Percentiles rank a stretch among this genome's conserved stretches.
These are phyloP conservation scores for Catharus minimus DNA, from an alignment of 2,113 vertebrate species.

Conservation along the genomic window DNA sequence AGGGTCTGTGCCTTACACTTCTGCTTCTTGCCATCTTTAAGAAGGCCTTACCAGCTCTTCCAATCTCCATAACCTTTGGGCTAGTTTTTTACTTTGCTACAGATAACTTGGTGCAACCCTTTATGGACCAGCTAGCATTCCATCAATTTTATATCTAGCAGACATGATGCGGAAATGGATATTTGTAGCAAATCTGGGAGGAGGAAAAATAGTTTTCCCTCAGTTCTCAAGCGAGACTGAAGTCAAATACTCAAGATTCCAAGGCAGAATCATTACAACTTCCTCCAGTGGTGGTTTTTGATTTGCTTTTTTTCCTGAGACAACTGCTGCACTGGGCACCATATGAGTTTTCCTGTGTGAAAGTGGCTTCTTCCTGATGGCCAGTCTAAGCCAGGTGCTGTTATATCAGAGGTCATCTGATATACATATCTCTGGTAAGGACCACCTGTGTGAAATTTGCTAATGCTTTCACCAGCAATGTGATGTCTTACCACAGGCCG, in stretches of 20 bases:
- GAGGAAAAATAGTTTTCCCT: constrained; percentile 35
- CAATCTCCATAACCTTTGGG: constrained; percentile 98
- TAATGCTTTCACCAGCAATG: constrained; percentile 52
- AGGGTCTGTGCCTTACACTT: constrained; percentile 97
- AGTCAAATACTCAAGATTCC: constrained; percentile 51
- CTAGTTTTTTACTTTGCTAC: constrained; percentile 99
- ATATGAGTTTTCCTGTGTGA: constrained; percentile 39
- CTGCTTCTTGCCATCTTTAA: constrained; percentile 98
- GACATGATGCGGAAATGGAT: constrained; percentile 36
- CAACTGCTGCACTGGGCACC: constrained; percentile 48
- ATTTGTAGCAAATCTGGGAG: constrained; percentile 65
- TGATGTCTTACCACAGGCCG: constrained; percentile 32
- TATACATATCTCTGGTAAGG: constrained; percentile 25
- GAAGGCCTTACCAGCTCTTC: constrained; percentile 96
- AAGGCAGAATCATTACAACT: constrained; percentile 43
- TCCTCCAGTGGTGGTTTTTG: constrained; percentile 27
- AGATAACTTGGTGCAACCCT: constrained; percentile 94
- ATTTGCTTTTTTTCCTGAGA: constrained; percentile 24
- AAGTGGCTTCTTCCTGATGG: constrained; percentile 42
- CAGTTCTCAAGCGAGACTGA: constrained; percentile 42
- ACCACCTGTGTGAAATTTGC: constrained; percentile 32
- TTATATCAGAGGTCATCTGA: constrained; percentile 35
- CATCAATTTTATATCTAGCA: constrained; percentile 98
- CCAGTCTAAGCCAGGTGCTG: background rate
- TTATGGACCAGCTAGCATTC: constrained; percentile 94